A percentile compares a stretch with the other conserved stretches of the same genome.
Evolutionary conservation across 1,140 invertebrate genomes (phyloP).

Genomic region (Micrasema minimum): DNA sequence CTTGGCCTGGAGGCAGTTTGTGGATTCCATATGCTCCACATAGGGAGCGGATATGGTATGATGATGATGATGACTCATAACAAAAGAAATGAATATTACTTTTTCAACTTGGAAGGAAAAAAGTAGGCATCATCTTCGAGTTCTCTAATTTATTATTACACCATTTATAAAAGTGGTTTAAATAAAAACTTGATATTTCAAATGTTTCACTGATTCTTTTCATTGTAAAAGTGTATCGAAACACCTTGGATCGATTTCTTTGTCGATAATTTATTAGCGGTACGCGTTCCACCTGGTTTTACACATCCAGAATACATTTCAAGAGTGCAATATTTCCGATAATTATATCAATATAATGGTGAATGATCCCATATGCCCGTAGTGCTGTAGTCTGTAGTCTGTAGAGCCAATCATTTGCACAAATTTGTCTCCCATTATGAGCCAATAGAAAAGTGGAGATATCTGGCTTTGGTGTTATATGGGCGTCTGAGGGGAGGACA

Average conservation of each 20-base stretch:
- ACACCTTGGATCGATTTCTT: slow-evolving; percentile 28
- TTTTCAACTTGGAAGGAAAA: too few species aligned
- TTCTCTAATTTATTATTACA: too few species aligned
- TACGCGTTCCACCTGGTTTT: slow-evolving; percentile 48
- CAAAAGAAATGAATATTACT: too few species aligned
- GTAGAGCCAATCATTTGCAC: slow-evolving; percentile 41
- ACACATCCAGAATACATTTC: neutral
- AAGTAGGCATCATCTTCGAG: too few species aligned
- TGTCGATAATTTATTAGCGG: slow-evolving; percentile 18
- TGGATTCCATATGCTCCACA: too few species aligned
- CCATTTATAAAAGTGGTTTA: too few species aligned
- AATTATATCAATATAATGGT: slow-evolving; percentile 32
- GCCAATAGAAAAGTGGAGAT: slow-evolving; percentile 20
- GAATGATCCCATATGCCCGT: slow-evolving; percentile 52
- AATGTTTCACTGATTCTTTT: neutral
- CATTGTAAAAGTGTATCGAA: neutral
- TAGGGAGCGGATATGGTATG: too few species aligned
- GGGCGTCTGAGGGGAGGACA: slow-evolving; percentile 27
- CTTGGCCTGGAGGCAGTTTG: too few species aligned
- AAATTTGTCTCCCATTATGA: slow-evolving; percentile 44
- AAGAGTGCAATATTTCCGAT: slow-evolving; percentile 6
- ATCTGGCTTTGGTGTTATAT: slow-evolving; percentile 27
- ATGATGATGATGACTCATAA: too few species aligned
- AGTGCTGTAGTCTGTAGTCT: slow-evolving; percentile 31
- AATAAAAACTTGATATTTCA: too few species aligned